Conservation (phyloP, 2,888 invertebrate species). For the Thereva unica region DNA sequence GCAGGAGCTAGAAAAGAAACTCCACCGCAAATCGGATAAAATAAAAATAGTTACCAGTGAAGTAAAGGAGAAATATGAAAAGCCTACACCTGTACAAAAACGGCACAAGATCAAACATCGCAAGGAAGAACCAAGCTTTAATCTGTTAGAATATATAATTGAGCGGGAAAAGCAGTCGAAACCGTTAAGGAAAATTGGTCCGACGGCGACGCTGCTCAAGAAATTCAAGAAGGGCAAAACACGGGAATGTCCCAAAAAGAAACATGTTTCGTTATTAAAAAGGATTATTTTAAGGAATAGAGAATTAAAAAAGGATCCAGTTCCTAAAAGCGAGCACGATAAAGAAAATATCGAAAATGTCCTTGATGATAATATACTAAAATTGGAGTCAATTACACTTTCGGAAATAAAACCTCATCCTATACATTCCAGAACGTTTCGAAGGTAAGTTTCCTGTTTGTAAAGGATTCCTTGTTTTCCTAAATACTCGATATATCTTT, state of each 20-base stretch:
- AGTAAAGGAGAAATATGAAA: no score
- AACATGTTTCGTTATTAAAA: background rate
- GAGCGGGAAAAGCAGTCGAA: no score
- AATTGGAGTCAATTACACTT: background rate
- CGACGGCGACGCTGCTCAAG: background rate
- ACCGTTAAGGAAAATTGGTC: background rate
- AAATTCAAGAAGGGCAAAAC: background rate
- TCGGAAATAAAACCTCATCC: background rate
- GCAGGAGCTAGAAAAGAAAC: no score
- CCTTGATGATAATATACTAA: background rate
- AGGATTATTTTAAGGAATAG: background rate
- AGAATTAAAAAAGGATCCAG: background rate
- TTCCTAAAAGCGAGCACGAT: no score
- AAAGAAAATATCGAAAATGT: background rate
- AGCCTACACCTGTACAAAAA: no score
- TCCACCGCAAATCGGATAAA: no score
- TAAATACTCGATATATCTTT: slow-evolving; percentile 14
- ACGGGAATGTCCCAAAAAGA: background rate
- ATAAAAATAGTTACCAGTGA: no score
- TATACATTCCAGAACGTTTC: slow-evolving; percentile 51
- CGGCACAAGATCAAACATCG: no score
- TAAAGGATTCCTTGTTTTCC: slow-evolving; percentile 2
- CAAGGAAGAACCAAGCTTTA: no score
- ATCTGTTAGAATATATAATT: no score
- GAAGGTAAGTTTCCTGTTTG: no score